Base-by-base conservation (phyloP, 2,888 invertebrate genomes). In the Eupithecia insigniata region DNA sequence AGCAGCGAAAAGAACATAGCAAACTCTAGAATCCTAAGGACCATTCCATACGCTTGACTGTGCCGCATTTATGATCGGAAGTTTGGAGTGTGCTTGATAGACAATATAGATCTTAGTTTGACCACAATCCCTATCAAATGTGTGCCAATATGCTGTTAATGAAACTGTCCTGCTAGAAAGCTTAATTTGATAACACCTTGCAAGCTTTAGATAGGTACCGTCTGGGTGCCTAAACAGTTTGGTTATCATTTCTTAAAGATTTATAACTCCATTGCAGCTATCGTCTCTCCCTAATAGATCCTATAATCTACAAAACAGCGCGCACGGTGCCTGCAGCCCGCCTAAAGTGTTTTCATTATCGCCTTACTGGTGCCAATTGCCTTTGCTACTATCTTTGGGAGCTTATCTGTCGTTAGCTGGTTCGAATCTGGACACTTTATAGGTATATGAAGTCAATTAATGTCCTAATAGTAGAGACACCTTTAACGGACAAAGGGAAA, bases 271-370 rank as follows among this genome's bases (percentile, higher is more conserved):
- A 64, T 36, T 16, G 64, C 18, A 34, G n/a, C 46, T 70, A 60
- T 66, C 60, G 5, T 14, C 14, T 39, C 32, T 66, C 26, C 65
- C 58, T 30, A 60, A 34, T 22, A 5, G 66, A 1, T 7, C 7
- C n/a, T 10, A 32, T 46, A 46, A 66, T 46, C 32, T 28, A 16
- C 18, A 22, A n/a, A n/a, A 66, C 22, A 30, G 36, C 66, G 55
- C 26, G 5, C 55, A 2, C 66, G 26, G 43, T 7, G 16, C 66
- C 55, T 7, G 58, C 28, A 30, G 55, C 55, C 12, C 55, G 32
- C 60, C 66, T 43, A 26, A 70, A 66, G 70, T 70, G 60, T 70
- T 66, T 51, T 26, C 58, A 66, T 66, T 43, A 43, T 60, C 39
- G 66, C 66, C 66, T 66, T 14, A 34, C 43, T 30, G 30, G 30